These are phyloP conservation scores for Darevskia mixta DNA, from an alignment of 2,797 vertebrate species.

Conservation along the genomic window DNA sequence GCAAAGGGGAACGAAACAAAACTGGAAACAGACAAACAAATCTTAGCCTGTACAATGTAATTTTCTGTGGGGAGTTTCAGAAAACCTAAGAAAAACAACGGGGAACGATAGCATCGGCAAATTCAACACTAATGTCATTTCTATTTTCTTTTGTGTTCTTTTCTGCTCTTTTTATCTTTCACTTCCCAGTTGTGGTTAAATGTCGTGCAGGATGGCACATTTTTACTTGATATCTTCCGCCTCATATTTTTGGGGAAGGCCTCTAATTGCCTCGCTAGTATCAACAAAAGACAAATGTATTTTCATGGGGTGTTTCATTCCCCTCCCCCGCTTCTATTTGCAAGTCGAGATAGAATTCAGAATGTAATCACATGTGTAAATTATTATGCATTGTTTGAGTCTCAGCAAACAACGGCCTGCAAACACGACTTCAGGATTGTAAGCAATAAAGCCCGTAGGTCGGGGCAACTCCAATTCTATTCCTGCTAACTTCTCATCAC, in stretches of 20 bases:
- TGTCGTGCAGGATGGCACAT: conserved; percentile 21
- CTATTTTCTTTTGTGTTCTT: conserved; percentile 28
- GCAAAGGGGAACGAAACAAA: conserved; percentile 61
- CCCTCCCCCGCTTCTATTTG: conserved; percentile 29
- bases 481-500: not conserved
- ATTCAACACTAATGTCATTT: conserved; percentile 31
- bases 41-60: conserved; percentile 52
- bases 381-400: not conserved
- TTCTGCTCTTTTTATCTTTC: not conserved
- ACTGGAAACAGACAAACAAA: conserved; percentile 57
- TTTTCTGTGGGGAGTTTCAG: conserved; percentile 59
- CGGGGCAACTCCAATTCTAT: rapidly evolving
- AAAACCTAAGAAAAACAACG: conserved; percentile 34
- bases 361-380: conserved; percentile 19
- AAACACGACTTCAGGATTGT: conserved; percentile 18
- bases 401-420: conserved; percentile 16
- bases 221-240: conserved; percentile 36
- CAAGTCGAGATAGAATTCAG: conserved; percentile 23
- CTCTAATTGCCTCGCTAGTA: conserved; percentile 24
- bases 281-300: conserved; percentile 31
- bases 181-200: conserved; percentile 11
- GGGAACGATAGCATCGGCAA: conserved; percentile 7
- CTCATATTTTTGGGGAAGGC: conserved; percentile 15
- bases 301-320: conserved; percentile 25
- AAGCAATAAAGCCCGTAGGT: not conserved